These are phyloP conservation scores for Carterocephalus palaemon DNA, from an alignment of 2,888 invertebrate species.

Conservation along the genomic window DNA sequence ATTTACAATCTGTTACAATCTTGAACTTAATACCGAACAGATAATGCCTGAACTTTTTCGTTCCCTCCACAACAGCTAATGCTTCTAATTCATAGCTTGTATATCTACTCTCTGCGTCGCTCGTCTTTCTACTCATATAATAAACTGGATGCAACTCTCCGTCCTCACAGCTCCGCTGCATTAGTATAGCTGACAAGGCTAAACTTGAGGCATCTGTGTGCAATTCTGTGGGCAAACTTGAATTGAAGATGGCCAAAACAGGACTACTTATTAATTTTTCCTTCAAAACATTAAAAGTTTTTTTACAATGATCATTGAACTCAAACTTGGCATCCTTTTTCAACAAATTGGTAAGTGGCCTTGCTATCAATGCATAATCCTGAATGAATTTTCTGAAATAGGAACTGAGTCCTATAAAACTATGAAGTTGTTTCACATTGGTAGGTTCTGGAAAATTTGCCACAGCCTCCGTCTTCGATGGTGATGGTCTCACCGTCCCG, in stretches of 20 bases:
- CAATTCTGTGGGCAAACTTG: constrained; percentile 26
- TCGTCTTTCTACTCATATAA: constrained; percentile 25
- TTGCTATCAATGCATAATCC: constrained; percentile 28
- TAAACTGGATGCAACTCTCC: constrained; percentile 14
- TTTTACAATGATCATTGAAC: constrained; percentile 24
- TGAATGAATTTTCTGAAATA: constrained; percentile 32
- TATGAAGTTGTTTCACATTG: constrained; percentile 29
- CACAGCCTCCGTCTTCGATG: constrained; percentile 30
- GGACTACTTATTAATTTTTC: constrained; percentile 1
- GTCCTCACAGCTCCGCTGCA: constrained; percentile 10
- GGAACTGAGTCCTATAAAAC: constrained; percentile 28
- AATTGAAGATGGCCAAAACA: constrained; percentile 21
- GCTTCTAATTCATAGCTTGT: constrained; percentile 26
- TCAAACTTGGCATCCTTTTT: constrained; percentile 24
- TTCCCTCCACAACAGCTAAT: constrained; percentile 22
- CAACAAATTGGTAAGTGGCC: constrained; percentile 26
- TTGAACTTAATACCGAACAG: too few relatives aligned
- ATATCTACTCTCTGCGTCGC: constrained; percentile 21
- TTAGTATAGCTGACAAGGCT: constrained; percentile 15
- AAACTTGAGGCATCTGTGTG: constrained; percentile 28
- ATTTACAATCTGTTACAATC: too few relatives aligned
- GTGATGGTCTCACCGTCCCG: constrained; percentile 27
- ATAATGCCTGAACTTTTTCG: too few relatives aligned
- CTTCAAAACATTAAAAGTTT: constrained; percentile 9
- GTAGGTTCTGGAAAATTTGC: constrained; percentile 30